Percentiles rank a stretch among this genome's conserved stretches.
These are phyloP conservation scores for Denticeps clupeoides DNA, from an alignment of 2,797 vertebrate species.

Conservation along the genomic window DNA sequence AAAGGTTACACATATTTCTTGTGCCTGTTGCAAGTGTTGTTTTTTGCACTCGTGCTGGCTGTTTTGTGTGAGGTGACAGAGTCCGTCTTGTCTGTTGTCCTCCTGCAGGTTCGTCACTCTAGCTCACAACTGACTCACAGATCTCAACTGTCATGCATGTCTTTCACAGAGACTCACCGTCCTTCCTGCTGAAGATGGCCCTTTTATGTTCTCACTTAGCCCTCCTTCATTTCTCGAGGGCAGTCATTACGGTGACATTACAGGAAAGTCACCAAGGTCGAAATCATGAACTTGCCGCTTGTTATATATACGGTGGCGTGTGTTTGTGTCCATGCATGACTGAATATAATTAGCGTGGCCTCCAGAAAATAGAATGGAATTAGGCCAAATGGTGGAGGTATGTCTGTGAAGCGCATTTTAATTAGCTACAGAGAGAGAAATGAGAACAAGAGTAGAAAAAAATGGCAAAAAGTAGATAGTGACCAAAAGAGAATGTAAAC, in stretches of 20 bases:
- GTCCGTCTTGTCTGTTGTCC: background rate
- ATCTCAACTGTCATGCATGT: conserved; percentile 7
- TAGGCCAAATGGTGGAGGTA: no score
- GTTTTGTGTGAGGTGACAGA: conserved; percentile 8
- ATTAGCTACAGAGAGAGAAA: no score
- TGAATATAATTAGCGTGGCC: no score
- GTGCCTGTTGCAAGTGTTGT: no score
- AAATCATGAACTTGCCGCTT: background rate
- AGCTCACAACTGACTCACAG: conserved; percentile 11
- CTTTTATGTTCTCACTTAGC: background rate
- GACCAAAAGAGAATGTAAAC: no score
- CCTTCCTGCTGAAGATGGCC: background rate
- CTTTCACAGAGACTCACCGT: no score
- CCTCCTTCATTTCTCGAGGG: background rate
- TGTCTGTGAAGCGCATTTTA: no score
- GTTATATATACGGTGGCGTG: background rate
- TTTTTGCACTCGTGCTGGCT: conserved; percentile 5
- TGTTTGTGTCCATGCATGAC: background rate
- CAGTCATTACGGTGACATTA: background rate
- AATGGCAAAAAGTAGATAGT: no score
- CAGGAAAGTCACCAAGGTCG: background rate
- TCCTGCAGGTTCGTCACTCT: no score
- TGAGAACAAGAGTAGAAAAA: no score
- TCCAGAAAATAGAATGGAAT: no score
- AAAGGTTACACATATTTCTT: no score